Evolutionary conservation across 2,797 vertebrate species (phyloP), one percentile per base, ranked within the genome.

Genomic region (Liparis tanakae): DNA sequence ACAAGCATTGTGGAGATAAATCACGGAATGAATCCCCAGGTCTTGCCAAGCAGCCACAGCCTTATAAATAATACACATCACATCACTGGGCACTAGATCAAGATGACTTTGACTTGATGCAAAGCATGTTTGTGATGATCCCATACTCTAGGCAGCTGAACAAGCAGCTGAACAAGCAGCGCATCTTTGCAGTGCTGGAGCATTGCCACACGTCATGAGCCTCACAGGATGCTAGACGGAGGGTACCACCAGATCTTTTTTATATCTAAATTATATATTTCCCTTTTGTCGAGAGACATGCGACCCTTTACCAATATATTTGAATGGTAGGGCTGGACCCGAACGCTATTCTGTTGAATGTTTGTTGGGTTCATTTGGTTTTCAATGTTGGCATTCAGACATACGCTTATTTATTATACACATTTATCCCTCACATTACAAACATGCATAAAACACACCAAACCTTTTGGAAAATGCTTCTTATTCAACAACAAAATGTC

Each of bases 11-110:
- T 67, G 15, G 15, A 51, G 3, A 69, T 43, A 61, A 37, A 59
- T 60, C 36, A 22, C 22, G 3, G 18, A 48, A 61, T 3, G 1
- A 61, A 75, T 39, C 12, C 57, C 18, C 37, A 67, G 13, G 34
- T 55, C 22, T 61, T 56, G 56, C 48, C 54, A 76, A 80, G 41
- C 70, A 80, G 61, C 57, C 67, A 34, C 20, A 33, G 30, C 17
- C 41, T 36, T 65, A n/a, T 39, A 46, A 54, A n/a, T 8, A 46
- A 58, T 30, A 70, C 53, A 57, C 22, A 69, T 25, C 39, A 30
- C 12, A 54, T 64, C 51, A 56, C 37, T 43, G 5, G 25, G 33
- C 34, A 78, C 37, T 33, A 70, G 18, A 65, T 55, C 20, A 61
- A 63, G 7, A 51, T 9, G 6, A 70, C 18, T 57, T 53, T 55